Percentiles rank a stretch among this genome's conserved stretches.
Conservation (phyloP, 2,113 vertebrate species). For the Puma concolor region DNA sequence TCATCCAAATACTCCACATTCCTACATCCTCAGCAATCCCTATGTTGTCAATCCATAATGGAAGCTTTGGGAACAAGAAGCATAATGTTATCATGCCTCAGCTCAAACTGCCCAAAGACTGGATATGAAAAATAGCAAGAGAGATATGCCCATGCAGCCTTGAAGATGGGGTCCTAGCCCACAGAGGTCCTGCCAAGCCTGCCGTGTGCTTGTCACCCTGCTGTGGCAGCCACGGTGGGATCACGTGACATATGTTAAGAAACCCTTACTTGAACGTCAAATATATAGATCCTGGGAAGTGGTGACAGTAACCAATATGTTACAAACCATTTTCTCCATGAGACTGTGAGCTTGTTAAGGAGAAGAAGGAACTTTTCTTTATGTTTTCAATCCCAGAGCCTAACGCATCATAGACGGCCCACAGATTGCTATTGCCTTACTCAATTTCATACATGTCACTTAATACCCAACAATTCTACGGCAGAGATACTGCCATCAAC, state of each 20-base stretch:
- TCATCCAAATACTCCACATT: not conserved
- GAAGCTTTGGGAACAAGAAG: not conserved
- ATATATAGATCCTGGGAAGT: not conserved
- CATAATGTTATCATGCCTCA: not conserved
- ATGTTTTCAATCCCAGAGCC: not conserved
- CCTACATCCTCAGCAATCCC: not conserved
- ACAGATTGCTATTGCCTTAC: not conserved
- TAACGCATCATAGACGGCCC: not conserved
- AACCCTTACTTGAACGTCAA: not conserved
- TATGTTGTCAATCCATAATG: not conserved
- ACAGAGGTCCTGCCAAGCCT: not conserved
- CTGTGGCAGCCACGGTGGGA: not conserved
- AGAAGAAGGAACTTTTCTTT: not conserved
- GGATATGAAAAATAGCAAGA: not conserved
- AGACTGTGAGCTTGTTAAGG: not conserved
- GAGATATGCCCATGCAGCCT: not conserved
- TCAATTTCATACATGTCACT: not conserved
- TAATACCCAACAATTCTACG: not conserved
- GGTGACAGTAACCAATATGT: not conserved
- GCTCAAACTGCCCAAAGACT: not conserved
- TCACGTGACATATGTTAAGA: not conserved
- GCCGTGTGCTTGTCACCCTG: not conserved
- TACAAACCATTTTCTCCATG: not conserved
- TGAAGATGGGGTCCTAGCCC: not conserved
- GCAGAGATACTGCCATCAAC: not conserved